Evolutionary conservation across 2,888 invertebrate species (phyloP).

Genomic region (Leptogaster cylindrica): DNA sequence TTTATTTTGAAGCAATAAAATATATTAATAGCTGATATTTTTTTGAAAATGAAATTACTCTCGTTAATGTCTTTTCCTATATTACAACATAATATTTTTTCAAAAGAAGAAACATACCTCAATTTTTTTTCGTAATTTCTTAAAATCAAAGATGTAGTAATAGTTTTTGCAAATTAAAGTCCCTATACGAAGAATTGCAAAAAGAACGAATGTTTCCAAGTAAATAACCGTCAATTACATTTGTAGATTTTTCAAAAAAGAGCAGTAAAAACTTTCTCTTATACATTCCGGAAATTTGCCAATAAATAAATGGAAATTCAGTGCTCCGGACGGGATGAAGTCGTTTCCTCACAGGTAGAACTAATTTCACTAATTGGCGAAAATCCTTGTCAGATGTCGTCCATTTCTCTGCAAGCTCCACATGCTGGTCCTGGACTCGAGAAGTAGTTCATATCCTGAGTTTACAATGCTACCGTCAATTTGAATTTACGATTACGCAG

Average conservation of each 20-base stretch:
- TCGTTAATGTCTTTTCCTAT: too few species aligned
- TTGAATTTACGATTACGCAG: slow-evolving; percentile 38
- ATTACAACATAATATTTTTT: too few species aligned
- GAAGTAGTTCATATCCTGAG: slow-evolving; percentile 20
- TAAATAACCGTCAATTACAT: too few species aligned
- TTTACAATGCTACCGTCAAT: slow-evolving; percentile 37
- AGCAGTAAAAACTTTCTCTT: neutral
- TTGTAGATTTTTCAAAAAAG: neutral
- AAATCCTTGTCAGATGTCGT: slow-evolving; percentile 33
- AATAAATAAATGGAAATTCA: slow-evolving; percentile 24
- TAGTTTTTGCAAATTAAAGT: too few species aligned
- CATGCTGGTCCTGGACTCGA: neutral
- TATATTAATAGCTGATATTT: too few species aligned
- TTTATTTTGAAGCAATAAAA: too few species aligned
- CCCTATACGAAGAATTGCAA: too few species aligned
- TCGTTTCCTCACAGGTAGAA: slow-evolving; percentile 32
- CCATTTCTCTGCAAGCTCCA: slow-evolving; percentile 18
- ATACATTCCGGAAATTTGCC: neutral
- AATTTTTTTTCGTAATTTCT: too few species aligned
- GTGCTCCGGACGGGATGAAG: neutral
- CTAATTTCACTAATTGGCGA: slow-evolving; percentile 44
- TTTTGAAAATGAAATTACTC: too few species aligned
- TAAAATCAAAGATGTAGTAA: too few species aligned
- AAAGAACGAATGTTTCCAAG: too few species aligned
- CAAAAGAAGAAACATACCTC: too few species aligned